Evolutionary conservation across 2,113 vertebrate species (phyloP), one percentile per base, ranked within the genome.

Genomic region (Phyllostomus hastatus): DNA sequence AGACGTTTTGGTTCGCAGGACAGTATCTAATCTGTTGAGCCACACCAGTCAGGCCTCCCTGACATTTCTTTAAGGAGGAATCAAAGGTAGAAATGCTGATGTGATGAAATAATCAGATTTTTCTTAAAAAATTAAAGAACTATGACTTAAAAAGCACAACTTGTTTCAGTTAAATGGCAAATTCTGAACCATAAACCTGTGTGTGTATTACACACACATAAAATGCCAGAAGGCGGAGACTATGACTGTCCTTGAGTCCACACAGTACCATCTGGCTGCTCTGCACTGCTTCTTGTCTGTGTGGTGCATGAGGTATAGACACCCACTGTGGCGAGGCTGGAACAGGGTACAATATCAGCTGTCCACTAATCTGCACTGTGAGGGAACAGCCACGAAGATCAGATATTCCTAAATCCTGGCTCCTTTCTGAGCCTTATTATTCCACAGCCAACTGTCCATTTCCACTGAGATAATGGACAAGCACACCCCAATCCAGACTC

Each of bases 41-140:
- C 57, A 59, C 22, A 24, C 22, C 57, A 59, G 22, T 24, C 22
- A 24, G 57, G 57, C 22, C 57, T 50, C 43, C 26, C 38, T 67
- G 28, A 3, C 26, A 76, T 91, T 92, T 92, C 41, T 91, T 54
- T 90, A 38, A 93, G 31, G 12, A 84, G 28, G 5, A 64, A 48
- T 66, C 46, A 88, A 93, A 95, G 86, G 24, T 46, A 33, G 20
- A 86, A 26, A 81, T 35, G 72, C 8, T 84, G 11, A 59, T 0
- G 7, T 84, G 46, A 78, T 35, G 59, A 89, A 66, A 38, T 75
- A 64, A 90, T n/a, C 2, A 9, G 10, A 41, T 41, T 82, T 88
- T 90, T 75, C 41, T 84, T 88, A 92, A 69, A 82, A 76, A 79
- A 76, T 35, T 69, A 59, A 73, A 90, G 17, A 96, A 92, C 16